Conservation (phyloP, 2,888 invertebrate species). For the Eubasilissa splendida region DNA sequence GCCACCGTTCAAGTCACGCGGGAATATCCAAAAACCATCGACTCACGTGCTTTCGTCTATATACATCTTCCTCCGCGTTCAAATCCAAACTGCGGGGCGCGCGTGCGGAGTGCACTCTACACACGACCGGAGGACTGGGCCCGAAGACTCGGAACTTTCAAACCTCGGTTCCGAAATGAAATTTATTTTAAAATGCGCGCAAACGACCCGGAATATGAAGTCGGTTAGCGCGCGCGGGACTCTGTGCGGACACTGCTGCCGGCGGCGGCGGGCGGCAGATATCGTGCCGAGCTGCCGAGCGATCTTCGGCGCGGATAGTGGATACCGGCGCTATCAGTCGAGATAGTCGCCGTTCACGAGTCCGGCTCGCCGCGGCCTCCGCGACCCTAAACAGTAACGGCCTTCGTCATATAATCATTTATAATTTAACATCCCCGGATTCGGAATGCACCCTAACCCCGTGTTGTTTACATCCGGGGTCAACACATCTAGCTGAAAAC, state of each 20-base stretch:
- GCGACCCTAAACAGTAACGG: no score
- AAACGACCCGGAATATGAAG: no score
- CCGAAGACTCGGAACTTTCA: not conserved
- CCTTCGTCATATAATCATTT: no score
- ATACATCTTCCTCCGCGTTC: constrained; percentile 58
- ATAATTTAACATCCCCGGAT: no score
- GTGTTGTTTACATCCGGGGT: no score
- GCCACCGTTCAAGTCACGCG: not conserved
- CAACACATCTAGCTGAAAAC: no score
- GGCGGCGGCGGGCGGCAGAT: constrained; percentile 6
- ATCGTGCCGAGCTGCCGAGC: not conserved
- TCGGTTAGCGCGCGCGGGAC: not conserved
- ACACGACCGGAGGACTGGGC: not conserved
- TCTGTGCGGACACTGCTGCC: constrained; percentile 16
- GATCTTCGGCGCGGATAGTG: not conserved
- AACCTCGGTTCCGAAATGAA: not conserved
- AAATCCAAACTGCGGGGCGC: not conserved
- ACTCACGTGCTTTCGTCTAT: constrained; percentile 61
- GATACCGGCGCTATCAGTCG: no score
- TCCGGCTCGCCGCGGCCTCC: no score
- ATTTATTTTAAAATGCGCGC: not conserved
- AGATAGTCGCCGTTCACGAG: no score
- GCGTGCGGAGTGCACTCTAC: not conserved
- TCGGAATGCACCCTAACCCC: no score
- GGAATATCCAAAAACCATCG: constrained; percentile 35